Evolutionary conservation across 1,140 invertebrate species (phyloP).

Genomic region (Latrodectus geometricus): DNA sequence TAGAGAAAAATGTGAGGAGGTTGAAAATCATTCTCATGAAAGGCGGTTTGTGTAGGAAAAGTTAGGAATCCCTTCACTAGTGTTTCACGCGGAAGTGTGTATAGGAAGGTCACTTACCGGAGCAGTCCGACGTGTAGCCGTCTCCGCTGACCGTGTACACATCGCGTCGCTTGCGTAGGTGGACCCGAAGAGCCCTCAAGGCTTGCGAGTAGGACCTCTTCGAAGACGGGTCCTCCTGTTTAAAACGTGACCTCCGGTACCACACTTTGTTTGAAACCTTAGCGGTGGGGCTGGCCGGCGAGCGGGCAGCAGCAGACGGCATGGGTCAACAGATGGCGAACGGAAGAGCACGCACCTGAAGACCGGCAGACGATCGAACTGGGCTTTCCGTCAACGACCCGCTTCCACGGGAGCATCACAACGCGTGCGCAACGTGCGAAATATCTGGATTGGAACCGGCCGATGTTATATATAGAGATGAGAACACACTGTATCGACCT

Average conservation of each 20-base stretch:
- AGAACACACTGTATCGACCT: too few relatives aligned
- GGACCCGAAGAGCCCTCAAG: slow-evolving; percentile 21
- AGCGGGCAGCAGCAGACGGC: background rate
- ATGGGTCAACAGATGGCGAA: background rate
- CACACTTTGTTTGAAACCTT: background rate
- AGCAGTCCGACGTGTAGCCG: slow-evolving; percentile 31
- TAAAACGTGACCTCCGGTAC: background rate
- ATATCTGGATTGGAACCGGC: background rate
- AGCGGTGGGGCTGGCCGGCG: background rate
- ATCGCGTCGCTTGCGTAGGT: slow-evolving; percentile 34
- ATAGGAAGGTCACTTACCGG: slow-evolving; percentile 7
- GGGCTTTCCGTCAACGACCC: background rate
- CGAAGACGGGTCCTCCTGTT: background rate
- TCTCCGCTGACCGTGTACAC: slow-evolving; percentile 31
- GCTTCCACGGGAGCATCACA: background rate
- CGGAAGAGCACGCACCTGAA: background rate
- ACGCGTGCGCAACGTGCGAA: background rate
- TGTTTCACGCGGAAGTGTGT: too few relatives aligned
- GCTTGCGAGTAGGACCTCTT: slow-evolving; percentile 44
- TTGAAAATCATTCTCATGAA: too few relatives aligned
- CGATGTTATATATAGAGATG: background rate
- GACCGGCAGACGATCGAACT: background rate
- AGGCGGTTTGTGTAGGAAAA: too few relatives aligned
- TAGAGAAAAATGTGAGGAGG: too few relatives aligned
- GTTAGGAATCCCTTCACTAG: too few relatives aligned